phyloP scores from a whole-genome alignment of 2,113 vertebrate species.

The Rhinichthys klamathensis region DNA sequence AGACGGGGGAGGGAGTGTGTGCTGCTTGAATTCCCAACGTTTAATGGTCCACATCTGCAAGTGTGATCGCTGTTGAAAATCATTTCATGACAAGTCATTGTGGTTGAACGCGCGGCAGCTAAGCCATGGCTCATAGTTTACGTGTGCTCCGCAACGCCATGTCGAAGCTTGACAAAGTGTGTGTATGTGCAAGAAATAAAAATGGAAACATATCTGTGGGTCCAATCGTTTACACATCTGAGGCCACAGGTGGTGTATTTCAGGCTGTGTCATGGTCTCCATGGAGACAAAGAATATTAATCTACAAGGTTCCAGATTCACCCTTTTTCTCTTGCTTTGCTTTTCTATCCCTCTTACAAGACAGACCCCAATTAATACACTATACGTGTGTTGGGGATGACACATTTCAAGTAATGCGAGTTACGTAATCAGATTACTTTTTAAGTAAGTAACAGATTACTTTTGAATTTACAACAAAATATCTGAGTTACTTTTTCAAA shows the following conservation, averaged over 20 bases:
- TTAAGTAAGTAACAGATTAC: too few relatives aligned
- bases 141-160: neutral
- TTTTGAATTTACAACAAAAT: too few relatives aligned
- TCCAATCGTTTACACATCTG: constrained; percentile 24
- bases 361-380: neutral
- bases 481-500: too few relatives aligned
- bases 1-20: neutral
- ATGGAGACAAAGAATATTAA: constrained; percentile 28
- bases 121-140: constrained; percentile 28
- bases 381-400: too few relatives aligned
- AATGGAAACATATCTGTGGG: neutral
- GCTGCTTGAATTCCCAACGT: constrained; percentile 18
- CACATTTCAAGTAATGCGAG: too few relatives aligned
- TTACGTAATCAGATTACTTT: too few relatives aligned
- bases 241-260: constrained; percentile 40
- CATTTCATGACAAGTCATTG: constrained; percentile 27
- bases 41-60: constrained; percentile 23
- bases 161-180: neutral
- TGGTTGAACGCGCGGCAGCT: constrained; percentile 3
- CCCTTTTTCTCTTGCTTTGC: neutral
- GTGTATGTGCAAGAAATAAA: neutral
- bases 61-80: constrained; percentile 7
- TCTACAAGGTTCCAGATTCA: neutral
- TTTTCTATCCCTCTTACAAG: neutral
- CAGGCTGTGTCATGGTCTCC: constrained; percentile 9